Base-by-base conservation (phyloP, 30 jellyfish, hydroid and myxozoan genomes). In the Haliclystus octoradiatus region DNA sequence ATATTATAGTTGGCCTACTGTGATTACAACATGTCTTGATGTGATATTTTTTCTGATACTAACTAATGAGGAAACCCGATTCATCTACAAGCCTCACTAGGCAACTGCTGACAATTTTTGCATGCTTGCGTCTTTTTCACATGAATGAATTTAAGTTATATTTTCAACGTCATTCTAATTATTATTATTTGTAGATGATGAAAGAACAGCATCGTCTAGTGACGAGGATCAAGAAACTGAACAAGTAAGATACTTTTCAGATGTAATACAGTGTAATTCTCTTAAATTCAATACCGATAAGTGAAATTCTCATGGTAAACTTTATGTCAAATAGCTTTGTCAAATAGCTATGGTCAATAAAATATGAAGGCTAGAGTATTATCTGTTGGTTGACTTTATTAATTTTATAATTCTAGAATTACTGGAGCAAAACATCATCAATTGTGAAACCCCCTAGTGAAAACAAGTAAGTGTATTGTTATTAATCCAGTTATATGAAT, bases 121-220 rank as follows among this genome's bases (percentile, higher is more conserved):
- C n/a, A n/a, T n/a, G n/a, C n/a, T n/a, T n/a, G n/a, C n/a, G n/a
- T n/a, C n/a, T n/a, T n/a, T n/a, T n/a, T n/a, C n/a, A n/a, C n/a
- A n/a, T n/a, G n/a, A n/a, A n/a, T n/a, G n/a, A n/a, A n/a, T n/a
- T n/a, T n/a, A n/a, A n/a, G n/a, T n/a, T n/a, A n/a, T n/a, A n/a
- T n/a, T n/a, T n/a, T n/a, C n/a, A n/a, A n/a, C n/a, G n/a, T n/a
- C n/a, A n/a, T n/a, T 3, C 26, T 12, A 23, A 46, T 0, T 33
- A 68, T 49, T 0, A 7, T 22, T 52, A 28, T 34, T 2, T 52
- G 4, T 35, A 74, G 98, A 89, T 68, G 98, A 81, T 27, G 98
- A 89, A 65, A 78, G 66, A 66, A 89, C 98, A 31, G 95, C 88
- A 29, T 89, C 98, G 30, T 80, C 98, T 12, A 74, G 80, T 1